These are phyloP conservation scores for Amphipoea lucens DNA, from an alignment of 2,888 invertebrate species.

Conservation along the genomic window DNA sequence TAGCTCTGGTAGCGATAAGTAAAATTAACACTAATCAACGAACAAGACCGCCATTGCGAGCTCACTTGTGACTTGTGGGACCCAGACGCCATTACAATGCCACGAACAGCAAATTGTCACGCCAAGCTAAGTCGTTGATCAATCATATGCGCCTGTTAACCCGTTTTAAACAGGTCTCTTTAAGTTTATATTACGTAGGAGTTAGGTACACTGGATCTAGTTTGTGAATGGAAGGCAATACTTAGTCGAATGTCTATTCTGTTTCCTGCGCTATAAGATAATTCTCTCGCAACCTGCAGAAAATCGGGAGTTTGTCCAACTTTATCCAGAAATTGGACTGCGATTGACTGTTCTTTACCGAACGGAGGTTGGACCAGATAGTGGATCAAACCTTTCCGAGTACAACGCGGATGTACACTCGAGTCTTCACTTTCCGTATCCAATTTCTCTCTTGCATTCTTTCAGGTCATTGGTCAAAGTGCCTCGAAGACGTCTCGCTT, in stretches of 20 bases:
- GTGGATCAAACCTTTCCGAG: neutral
- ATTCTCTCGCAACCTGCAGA: neutral
- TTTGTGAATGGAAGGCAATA: slow-evolving; percentile 1
- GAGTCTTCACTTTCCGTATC: slow-evolving; percentile 22
- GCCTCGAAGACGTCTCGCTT: slow-evolving; percentile 23
- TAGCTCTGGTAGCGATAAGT: slow-evolving; percentile 19
- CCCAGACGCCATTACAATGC: slow-evolving; percentile 42
- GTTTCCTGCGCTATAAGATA: neutral
- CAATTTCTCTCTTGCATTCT: slow-evolving; percentile 37
- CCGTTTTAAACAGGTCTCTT: slow-evolving; percentile 48
- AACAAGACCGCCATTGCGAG: slow-evolving; percentile 6
- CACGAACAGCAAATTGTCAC: slow-evolving; percentile 50
- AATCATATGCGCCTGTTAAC: slow-evolving; percentile 44
- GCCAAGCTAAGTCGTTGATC: slow-evolving; percentile 37
- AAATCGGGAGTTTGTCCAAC: neutral
- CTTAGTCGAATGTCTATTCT: neutral
- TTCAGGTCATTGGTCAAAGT: slow-evolving; percentile 46
- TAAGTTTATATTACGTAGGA: slow-evolving; percentile 15
- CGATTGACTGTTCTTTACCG: neutral
- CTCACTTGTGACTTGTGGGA: slow-evolving; percentile 24
- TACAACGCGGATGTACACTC: slow-evolving; percentile 3
- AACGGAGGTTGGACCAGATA: neutral
- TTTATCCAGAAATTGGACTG: neutral
- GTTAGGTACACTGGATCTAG: neutral
- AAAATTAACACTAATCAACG: slow-evolving; percentile 47